phyloP scores from a whole-genome alignment of 1,140 invertebrate genomes.

The Camponotus vicinus region DNA sequence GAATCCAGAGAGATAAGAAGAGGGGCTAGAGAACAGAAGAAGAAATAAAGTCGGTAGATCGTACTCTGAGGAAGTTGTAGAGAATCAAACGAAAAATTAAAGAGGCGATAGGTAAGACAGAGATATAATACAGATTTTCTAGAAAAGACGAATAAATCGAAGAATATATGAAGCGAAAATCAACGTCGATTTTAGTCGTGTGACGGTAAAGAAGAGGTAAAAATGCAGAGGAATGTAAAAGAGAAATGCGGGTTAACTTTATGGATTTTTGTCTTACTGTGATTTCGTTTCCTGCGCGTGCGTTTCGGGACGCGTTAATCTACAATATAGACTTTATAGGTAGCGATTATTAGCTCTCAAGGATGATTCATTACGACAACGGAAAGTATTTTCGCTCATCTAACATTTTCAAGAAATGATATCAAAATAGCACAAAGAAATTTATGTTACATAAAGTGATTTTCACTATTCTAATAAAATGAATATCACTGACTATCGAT shows the following conservation, averaged over 20 bases:
- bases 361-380: conserved; percentile 1
- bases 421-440: conserved; percentile 9
- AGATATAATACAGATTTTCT: conserved; percentile 50
- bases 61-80: neutral
- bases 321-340: conserved; percentile 46
- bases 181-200: conserved; percentile 33
- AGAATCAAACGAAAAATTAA: neutral
- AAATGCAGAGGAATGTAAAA: neutral
- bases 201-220: neutral
- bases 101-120: neutral
- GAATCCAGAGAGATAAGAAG: neutral
- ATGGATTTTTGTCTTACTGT: conserved; percentile 71
- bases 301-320: conserved; percentile 31
- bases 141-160: conserved; percentile 12
- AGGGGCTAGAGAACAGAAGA: neutral
- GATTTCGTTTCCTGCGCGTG: conserved; percentile 71
- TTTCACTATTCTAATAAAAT: conserved; percentile 1
- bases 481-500: neutral
- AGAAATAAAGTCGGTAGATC: conserved; percentile 15
- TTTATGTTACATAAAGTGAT: neutral
- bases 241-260: conserved; percentile 53
- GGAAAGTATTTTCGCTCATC: conserved; percentile 31
- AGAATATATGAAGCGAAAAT: conserved; percentile 30
- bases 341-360: conserved; percentile 60
- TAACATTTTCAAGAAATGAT: neutral